Evolutionary conservation across 2,888 invertebrate species (phyloP).

Genomic region (Dryobotodes eremita): DNA sequence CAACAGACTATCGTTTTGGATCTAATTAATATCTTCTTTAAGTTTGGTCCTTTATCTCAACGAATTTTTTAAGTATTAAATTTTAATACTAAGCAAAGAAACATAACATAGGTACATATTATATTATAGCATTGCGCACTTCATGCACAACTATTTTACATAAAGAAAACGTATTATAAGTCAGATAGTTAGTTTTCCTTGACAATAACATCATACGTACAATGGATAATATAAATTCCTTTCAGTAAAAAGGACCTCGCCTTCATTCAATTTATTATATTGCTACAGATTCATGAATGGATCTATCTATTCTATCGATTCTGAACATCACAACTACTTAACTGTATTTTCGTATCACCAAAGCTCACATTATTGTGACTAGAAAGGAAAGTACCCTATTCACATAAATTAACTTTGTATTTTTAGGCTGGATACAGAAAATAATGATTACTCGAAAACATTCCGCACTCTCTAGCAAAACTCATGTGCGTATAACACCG

Average conservation of each 20-base stretch:
- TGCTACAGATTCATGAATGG: conserved; percentile 23
- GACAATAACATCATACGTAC: background rate
- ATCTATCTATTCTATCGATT: background rate
- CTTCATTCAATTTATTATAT: conserved; percentile 23
- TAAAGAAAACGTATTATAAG: background rate
- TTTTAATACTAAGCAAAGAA: background rate
- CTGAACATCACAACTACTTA: conserved; percentile 9
- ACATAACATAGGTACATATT: too few relatives aligned
- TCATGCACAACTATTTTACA: background rate
- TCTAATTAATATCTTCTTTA: background rate
- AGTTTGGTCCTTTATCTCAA: background rate
- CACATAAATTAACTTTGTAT: conserved; percentile 2
- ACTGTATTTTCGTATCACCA: conserved; percentile 26
- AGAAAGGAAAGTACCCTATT: background rate
- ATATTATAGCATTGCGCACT: too few relatives aligned
- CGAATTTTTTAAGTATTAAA: background rate
- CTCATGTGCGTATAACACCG: background rate
- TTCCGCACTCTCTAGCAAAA: conserved; percentile 6
- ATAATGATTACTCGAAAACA: conserved; percentile 11
- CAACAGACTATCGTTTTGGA: background rate
- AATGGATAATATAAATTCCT: background rate
- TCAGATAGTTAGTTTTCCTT: conserved; percentile 12
- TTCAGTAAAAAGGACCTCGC: conserved; percentile 9
- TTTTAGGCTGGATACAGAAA: conserved; percentile 16
- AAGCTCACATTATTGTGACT: conserved; percentile 8